Evolutionary conservation across 2,888 invertebrate genomes (phyloP).

Genomic region (Acleris holmiana): DNA sequence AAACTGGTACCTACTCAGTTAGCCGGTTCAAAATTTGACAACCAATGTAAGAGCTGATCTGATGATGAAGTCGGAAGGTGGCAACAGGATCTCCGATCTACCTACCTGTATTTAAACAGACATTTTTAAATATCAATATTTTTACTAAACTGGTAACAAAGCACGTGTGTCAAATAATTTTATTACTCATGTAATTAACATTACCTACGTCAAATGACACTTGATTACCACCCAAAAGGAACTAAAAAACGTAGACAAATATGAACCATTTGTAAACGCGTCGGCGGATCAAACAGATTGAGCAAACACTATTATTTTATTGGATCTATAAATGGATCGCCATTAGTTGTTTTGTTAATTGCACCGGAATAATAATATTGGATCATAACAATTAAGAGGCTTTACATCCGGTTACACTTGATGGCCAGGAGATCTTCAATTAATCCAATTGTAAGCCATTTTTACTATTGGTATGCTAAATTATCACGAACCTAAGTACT

Average conservation of each 20-base stretch:
- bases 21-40: too few species aligned
- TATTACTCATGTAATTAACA: too few species aligned
- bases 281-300: conserved; percentile 11
- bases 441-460: too few species aligned
- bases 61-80: too few species aligned
- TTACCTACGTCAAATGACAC: background rate
- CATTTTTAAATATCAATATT: too few species aligned
- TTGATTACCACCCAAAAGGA: background rate
- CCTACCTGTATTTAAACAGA: too few species aligned
- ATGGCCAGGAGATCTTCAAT: background rate
- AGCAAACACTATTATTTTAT: conserved; percentile 30
- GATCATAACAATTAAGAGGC: conserved; percentile 12
- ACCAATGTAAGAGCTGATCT: too few species aligned
- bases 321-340: conserved; percentile 23
- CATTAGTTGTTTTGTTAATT: conserved; percentile 20
- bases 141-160: too few species aligned
- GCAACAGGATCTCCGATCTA: too few species aligned
- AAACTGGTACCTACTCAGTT: too few species aligned
- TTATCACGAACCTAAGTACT: background rate
- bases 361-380: conserved; percentile 10
- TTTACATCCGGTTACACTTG: conserved; percentile 18
- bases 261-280: background rate
- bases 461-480: background rate
- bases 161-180: too few species aligned
- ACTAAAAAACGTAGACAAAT: background rate